A percentile compares a stretch with the other conserved stretches of the same genome.
phyloP scores from a whole-genome alignment of 2,797 vertebrate species.

The Myotis daubentonii region DNA sequence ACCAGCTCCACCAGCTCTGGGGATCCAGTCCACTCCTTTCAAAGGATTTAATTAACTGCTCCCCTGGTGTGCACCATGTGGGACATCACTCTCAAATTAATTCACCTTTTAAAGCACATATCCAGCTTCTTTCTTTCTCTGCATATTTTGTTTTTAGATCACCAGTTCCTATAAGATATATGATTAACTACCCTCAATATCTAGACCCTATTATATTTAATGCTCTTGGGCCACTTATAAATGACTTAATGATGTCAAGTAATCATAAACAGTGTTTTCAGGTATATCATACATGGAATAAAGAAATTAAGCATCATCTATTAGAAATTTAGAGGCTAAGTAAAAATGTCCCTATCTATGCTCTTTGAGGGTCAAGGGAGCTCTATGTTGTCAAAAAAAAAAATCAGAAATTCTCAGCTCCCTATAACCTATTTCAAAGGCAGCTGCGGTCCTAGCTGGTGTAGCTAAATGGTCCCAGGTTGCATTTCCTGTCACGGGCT shows the following conservation, averaged over 20 bases:
- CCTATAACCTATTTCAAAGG: neutral
- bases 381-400: neutral
- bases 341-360: neutral
- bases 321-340: neutral
- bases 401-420: constrained; percentile 1
- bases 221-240: neutral
- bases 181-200: neutral
- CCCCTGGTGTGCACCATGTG: neutral
- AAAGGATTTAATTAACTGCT: constrained; percentile 47
- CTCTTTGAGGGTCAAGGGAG: too few relatives aligned
- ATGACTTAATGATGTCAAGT: neutral
- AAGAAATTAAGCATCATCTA: neutral
- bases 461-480: too few relatives aligned
- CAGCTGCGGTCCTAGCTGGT: neutral
- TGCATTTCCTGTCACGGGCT: too few relatives aligned
- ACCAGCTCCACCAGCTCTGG: neutral
- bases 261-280: constrained; percentile 2
- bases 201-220: neutral
- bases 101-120: neutral
- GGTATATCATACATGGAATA: neutral
- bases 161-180: neutral
- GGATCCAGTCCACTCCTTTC: neutral
- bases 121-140: neutral
- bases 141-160: constrained; percentile 13
- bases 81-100: constrained; percentile 39